Percentiles rank a stretch among this genome's conserved stretches.
Conservation (phyloP, 2,888 invertebrate species). For the Gastrophysa polygoni region DNA sequence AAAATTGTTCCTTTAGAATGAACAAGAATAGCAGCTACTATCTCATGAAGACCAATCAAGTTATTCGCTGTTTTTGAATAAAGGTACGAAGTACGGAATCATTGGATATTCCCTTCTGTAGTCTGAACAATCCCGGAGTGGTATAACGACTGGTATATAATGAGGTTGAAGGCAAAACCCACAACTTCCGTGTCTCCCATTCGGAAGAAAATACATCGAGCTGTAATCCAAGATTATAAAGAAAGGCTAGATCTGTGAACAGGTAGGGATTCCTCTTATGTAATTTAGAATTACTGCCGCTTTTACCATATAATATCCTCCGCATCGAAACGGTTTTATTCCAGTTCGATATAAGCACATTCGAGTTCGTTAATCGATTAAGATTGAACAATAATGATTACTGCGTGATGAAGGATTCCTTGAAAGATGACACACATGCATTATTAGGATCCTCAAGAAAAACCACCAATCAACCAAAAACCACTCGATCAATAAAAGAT, state of each 20-base stretch:
- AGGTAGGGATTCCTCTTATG: conserved; percentile 46
- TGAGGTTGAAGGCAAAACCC: not conserved
- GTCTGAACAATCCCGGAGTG: not conserved
- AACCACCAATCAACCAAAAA: too few species aligned
- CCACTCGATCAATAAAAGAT: too few species aligned
- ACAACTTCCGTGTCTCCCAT: not conserved
- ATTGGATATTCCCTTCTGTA: too few species aligned
- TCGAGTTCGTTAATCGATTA: not conserved
- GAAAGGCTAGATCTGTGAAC: conserved; percentile 3
- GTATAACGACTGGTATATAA: not conserved
- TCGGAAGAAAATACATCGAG: conserved; percentile 5
- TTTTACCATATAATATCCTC: conserved; percentile 4
- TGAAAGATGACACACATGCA: too few species aligned
- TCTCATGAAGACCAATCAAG: too few species aligned
- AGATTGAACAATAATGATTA: too few species aligned
- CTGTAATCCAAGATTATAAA: conserved; percentile 14
- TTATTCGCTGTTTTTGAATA: too few species aligned
- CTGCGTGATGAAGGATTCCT: too few species aligned
- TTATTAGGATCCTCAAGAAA: too few species aligned
- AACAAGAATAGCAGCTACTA: too few species aligned
- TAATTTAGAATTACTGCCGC: conserved; percentile 48
- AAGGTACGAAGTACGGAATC: too few species aligned
- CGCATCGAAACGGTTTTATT: conserved; percentile 12
- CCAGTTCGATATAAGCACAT: not conserved
- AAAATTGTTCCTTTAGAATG: too few species aligned